Evolutionary conservation across 1,140 invertebrate genomes (phyloP).

Genomic region (Aphelinus certus): DNA sequence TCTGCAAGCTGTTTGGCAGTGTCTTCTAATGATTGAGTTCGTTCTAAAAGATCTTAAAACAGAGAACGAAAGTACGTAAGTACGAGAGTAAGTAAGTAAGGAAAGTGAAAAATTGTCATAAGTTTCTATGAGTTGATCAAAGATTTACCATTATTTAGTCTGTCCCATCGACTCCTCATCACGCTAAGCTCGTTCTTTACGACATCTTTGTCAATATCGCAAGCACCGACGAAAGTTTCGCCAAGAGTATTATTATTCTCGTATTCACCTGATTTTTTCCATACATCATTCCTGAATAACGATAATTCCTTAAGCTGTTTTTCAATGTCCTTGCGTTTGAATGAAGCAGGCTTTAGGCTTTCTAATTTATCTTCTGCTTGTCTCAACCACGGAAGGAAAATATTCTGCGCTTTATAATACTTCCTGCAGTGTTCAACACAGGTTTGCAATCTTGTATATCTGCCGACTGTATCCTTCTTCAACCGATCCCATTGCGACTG

Average conservation of each 20-base stretch:
- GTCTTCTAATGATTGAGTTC: constrained; percentile 85
- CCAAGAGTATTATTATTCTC: constrained; percentile 87
- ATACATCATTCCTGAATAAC: constrained; percentile 90
- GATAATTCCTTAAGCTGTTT: constrained; percentile 90
- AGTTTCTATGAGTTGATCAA: too few species aligned
- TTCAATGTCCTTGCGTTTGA: constrained; percentile 87
- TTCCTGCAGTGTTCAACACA: constrained; percentile 93
- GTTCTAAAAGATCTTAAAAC: constrained; percentile 65
- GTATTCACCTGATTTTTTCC: constrained; percentile 91
- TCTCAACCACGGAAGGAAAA: constrained; percentile 87
- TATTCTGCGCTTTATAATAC: constrained; percentile 84
- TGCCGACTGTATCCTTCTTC: constrained; percentile 83
- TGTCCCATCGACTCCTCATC: constrained; percentile 90
- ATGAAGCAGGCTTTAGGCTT: constrained; percentile 79
- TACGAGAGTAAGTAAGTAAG: background rate
- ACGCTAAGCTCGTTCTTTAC: constrained; percentile 83
- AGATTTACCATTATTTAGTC: constrained; percentile 80
- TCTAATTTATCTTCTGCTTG: constrained; percentile 88
- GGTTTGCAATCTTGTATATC: constrained; percentile 85
- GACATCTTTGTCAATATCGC: constrained; percentile 90
- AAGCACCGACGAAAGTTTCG: constrained; percentile 84
- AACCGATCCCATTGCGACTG: constrained; percentile 90
- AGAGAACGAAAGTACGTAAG: background rate
- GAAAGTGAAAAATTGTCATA: too few species aligned
- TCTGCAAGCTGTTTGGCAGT: constrained; percentile 83